A percentile compares a stretch with the other conserved stretches of the same genome.
Evolutionary conservation across 1,140 invertebrate species (phyloP).

Genomic region (Papilio machaon): DNA sequence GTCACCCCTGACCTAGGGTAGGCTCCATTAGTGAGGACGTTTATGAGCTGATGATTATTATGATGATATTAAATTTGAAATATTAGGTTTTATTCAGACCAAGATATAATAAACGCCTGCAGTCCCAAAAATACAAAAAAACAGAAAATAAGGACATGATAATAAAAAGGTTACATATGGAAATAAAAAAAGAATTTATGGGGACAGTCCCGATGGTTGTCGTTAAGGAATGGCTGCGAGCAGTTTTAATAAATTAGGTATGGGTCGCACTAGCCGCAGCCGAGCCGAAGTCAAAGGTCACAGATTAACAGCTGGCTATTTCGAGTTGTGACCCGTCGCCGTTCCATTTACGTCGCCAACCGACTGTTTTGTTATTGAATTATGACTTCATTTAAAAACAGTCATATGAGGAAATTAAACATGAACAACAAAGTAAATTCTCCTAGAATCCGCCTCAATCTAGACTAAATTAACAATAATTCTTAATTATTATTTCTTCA

Average conservation of each 20-base stretch:
- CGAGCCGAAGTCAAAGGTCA: constrained; percentile 70
- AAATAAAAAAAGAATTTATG: constrained; percentile 29
- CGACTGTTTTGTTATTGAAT: constrained; percentile 26
- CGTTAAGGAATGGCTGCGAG: constrained; percentile 49
- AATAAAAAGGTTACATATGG: constrained; percentile 31
- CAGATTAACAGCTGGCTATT: constrained; percentile 71
- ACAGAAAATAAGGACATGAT: background rate
- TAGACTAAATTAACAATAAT: no score
- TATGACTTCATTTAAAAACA: constrained; percentile 6
- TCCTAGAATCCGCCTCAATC: background rate
- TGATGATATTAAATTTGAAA: no score
- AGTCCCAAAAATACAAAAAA: background rate
- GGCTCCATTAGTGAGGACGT: no score
- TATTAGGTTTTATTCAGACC: background rate
- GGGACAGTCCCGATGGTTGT: background rate
- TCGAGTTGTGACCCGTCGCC: constrained; percentile 62
- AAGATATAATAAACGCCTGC: background rate
- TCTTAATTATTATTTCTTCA: no score
- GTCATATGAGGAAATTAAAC: background rate
- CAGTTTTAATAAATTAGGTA: constrained; percentile 63
- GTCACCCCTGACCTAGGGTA: no score
- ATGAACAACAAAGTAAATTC: background rate
- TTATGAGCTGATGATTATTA: no score
- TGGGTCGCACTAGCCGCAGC: constrained; percentile 51
- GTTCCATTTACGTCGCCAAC: constrained; percentile 46